Percentiles rank a stretch among this genome's conserved stretches.
These are phyloP conservation scores for Muscicapa striata DNA, from an alignment of 2,797 vertebrate genomes.

Conservation along the genomic window DNA sequence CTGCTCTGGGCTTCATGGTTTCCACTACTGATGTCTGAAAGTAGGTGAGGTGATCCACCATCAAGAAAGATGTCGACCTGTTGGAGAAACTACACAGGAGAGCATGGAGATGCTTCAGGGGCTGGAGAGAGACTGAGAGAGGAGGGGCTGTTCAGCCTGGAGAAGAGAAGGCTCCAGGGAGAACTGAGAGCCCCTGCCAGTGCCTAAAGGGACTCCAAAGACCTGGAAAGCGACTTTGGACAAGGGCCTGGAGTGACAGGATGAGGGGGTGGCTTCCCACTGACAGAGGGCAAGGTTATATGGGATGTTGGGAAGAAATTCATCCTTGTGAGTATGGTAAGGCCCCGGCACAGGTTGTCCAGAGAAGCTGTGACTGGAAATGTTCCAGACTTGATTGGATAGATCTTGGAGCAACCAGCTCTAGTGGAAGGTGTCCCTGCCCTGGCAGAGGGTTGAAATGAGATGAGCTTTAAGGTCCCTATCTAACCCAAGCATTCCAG, in stretches of 20 bases:
- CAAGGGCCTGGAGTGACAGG: not conserved
- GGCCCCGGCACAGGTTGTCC: not conserved
- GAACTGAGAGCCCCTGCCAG: not conserved
- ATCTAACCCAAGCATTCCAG: not conserved
- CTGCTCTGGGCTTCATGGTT: not conserved
- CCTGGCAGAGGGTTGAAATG: not conserved
- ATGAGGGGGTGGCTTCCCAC: accelerated
- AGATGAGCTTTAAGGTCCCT: not conserved
- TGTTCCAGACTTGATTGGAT: not conserved
- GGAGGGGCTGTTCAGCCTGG: not conserved
- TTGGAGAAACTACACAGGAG: not conserved
- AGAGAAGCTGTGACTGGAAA: not conserved
- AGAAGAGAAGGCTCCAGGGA: not conserved
- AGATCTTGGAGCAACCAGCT: not conserved
- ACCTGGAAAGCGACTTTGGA: not conserved
- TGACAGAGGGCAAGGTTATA: not conserved
- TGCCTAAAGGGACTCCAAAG: not conserved
- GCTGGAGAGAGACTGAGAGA: not conserved
- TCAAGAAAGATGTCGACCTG: not conserved
- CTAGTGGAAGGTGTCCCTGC: not conserved
- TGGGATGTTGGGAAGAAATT: not conserved
- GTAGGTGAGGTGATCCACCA: not conserved
- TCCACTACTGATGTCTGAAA: not conserved
- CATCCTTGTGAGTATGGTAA: not conserved
- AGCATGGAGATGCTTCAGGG: not conserved